Conservation (phyloP, 2,888 invertebrate species). For the Acleris laterana region DNA sequence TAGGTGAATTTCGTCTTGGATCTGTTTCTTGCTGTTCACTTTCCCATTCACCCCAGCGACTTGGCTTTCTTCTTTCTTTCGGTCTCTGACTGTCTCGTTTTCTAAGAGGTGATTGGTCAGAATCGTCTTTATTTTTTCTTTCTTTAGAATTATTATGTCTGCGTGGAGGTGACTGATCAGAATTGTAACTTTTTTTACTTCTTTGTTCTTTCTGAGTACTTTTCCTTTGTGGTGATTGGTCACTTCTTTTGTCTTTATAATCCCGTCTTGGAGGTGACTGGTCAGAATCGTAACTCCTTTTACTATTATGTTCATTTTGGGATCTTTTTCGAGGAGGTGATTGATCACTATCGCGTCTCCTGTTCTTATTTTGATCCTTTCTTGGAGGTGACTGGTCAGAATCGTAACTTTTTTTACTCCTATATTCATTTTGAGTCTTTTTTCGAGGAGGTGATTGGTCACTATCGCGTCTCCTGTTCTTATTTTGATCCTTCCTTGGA, state of each 20-base stretch:
- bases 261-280: constrained; percentile 39
- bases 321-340: constrained; percentile 40
- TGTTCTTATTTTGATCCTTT: constrained; percentile 33
- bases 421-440: constrained; percentile 10
- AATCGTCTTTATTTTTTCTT: constrained; percentile 45
- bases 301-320: constrained; percentile 14
- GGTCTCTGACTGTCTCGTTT: constrained; percentile 34
- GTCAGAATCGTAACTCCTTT: constrained; percentile 9
- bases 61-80: constrained; percentile 47
- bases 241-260: constrained; percentile 39
- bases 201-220: constrained; percentile 13
- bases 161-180: constrained; percentile 49
- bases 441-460: constrained; percentile 44
- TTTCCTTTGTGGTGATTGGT: constrained; percentile 43
- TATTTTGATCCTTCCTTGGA: constrained; percentile 39
- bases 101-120: constrained; percentile 36
- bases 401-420: constrained; percentile 4
- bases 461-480: constrained; percentile 43
- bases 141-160: constrained; percentile 44
- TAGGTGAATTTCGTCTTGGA: constrained; percentile 39
- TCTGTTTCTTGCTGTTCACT: constrained; percentile 46
- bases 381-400: constrained; percentile 37
- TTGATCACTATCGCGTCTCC: constrained; percentile 45
- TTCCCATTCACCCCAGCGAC: constrained; percentile 56
- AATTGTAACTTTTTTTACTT: constrained; percentile 29